These are phyloP conservation scores for Phaedon cochleariae DNA, from an alignment of 2,888 invertebrate genomes.

Conservation along the genomic window DNA sequence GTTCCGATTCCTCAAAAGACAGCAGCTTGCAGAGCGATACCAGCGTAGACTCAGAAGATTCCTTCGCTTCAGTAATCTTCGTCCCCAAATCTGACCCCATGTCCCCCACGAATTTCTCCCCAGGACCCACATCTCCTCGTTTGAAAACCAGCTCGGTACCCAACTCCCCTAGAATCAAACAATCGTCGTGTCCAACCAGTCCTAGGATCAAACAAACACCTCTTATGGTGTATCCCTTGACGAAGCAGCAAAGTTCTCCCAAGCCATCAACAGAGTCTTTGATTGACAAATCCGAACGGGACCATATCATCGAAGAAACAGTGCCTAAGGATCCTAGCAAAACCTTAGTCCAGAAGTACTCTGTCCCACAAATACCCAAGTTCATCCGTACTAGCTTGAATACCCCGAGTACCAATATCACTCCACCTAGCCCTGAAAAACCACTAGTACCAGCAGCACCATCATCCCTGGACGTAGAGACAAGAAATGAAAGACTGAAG, in stretches of 20 bases:
- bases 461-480: slow-evolving; percentile 26
- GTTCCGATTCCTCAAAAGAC: slow-evolving; percentile 67
- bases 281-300: slow-evolving; percentile 47
- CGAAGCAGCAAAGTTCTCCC: slow-evolving; percentile 69
- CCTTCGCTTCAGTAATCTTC: slow-evolving; percentile 92
- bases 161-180: slow-evolving; percentile 78
- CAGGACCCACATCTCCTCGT: slow-evolving; percentile 71
- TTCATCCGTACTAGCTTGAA: slow-evolving; percentile 55
- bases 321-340: slow-evolving; percentile 36
- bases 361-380: slow-evolving; percentile 59
- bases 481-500: slow-evolving; percentile 70
- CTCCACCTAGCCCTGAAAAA: slow-evolving; percentile 42
- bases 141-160: slow-evolving; percentile 77
- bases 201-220: slow-evolving; percentile 73
- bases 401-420: slow-evolving; percentile 38
- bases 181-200: slow-evolving; percentile 73
- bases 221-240: slow-evolving; percentile 66
- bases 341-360: slow-evolving; percentile 58
- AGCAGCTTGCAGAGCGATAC: slow-evolving; percentile 93
- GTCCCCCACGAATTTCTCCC: slow-evolving; percentile 69
- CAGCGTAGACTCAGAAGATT: slow-evolving; percentile 92
- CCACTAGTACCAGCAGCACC: slow-evolving; percentile 36
- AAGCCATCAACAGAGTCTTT: slow-evolving; percentile 60
- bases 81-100: slow-evolving; percentile 83
- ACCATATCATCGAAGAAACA: slow-evolving; percentile 46